A percentile compares a stretch with the other conserved stretches of the same genome.
phyloP scores from a whole-genome alignment of 30 jellyfish, hydroid and myxozoan genomes.

The Morbakka virulenta region DNA sequence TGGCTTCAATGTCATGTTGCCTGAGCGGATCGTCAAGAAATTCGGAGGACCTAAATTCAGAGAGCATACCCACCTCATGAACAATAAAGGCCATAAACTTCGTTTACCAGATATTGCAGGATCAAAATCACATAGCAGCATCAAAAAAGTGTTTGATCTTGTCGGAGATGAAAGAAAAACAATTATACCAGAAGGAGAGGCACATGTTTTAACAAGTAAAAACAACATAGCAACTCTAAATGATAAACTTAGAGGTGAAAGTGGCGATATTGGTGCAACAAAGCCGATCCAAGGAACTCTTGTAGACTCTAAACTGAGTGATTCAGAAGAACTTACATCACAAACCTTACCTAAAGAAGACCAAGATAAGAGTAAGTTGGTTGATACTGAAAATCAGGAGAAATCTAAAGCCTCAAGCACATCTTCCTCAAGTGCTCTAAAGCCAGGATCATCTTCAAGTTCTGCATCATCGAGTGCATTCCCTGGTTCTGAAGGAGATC shows the following conservation, averaged over 20 bases:
- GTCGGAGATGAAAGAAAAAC: constrained; percentile 72
- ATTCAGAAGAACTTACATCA: too few species aligned
- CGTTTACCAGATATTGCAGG: constrained; percentile 37
- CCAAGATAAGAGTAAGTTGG: too few species aligned
- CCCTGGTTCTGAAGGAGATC: constrained; percentile 64
- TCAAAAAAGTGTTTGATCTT: constrained; percentile 62
- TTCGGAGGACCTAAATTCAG: constrained; percentile 74
- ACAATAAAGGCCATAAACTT: constrained; percentile 47
- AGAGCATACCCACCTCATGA: constrained; percentile 48
- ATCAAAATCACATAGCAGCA: constrained; percentile 51
- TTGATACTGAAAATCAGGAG: constrained; percentile 51
- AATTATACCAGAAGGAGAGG: constrained; percentile 45
- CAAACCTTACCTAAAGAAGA: too few species aligned
- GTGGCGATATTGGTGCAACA: constrained; percentile 95
- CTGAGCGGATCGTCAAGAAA: constrained; percentile 67
- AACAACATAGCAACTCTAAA: constrained; percentile 67
- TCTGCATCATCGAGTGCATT: constrained; percentile 11
- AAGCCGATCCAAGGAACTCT: constrained; percentile 84
- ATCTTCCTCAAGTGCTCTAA: constrained; percentile 23
- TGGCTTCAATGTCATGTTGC: constrained; percentile 87
- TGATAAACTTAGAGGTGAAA: constrained; percentile 46
- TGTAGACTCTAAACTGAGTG: constrained; percentile 33
- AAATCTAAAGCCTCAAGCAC: constrained; percentile 61
- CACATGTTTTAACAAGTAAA: constrained; percentile 46
- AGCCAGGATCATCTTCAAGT: constrained; percentile 7